phyloP scores from a whole-genome alignment of 2,113 vertebrate genomes.

The Bubo blakistoni region DNA sequence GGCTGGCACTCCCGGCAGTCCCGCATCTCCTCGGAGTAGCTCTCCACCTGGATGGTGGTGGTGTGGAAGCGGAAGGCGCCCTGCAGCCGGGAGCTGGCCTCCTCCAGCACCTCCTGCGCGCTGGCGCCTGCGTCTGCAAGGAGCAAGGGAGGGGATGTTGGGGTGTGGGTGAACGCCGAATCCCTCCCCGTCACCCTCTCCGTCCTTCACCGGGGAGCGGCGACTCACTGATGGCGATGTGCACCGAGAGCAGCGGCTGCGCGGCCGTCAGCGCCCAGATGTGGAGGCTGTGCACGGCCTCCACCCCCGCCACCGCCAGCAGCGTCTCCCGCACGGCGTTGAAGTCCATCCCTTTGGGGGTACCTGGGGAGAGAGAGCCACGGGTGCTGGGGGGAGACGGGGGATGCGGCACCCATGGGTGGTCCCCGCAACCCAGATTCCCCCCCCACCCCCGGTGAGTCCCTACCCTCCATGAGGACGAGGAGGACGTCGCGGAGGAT shows the following conservation, averaged over 20 bases:
- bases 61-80: conserved; percentile 76
- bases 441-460: fast-evolving
- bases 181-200: too few relatives aligned
- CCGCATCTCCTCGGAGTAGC: conserved; percentile 81
- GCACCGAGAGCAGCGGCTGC: conserved; percentile 80
- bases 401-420: fast-evolving
- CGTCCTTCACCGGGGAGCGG: fast-evolving
- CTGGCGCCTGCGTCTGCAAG: conserved; percentile 65
- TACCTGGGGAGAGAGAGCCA: neutral
- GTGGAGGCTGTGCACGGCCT: conserved; percentile 82
- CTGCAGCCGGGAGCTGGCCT: conserved; percentile 71
- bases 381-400: fast-evolving
- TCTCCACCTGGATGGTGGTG: conserved; percentile 82
- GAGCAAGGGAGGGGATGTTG: fast-evolving
- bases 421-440: fast-evolving
- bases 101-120: conserved; percentile 74
- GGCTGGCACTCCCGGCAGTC: conserved; percentile 75
- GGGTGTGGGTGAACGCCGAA: fast-evolving
- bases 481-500: conserved; percentile 84
- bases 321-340: conserved; percentile 74
- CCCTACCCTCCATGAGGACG: conserved; percentile 88
- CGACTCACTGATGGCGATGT: conserved; percentile 79
- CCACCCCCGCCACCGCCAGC: conserved; percentile 78
- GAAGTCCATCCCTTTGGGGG: conserved; percentile 76
- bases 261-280: conserved; percentile 85